Percentiles rank a stretch among this genome's conserved stretches.
These are phyloP conservation scores for Drosophila dives DNA, from an alignment of 2,888 invertebrate species.

Conservation along the genomic window DNA sequence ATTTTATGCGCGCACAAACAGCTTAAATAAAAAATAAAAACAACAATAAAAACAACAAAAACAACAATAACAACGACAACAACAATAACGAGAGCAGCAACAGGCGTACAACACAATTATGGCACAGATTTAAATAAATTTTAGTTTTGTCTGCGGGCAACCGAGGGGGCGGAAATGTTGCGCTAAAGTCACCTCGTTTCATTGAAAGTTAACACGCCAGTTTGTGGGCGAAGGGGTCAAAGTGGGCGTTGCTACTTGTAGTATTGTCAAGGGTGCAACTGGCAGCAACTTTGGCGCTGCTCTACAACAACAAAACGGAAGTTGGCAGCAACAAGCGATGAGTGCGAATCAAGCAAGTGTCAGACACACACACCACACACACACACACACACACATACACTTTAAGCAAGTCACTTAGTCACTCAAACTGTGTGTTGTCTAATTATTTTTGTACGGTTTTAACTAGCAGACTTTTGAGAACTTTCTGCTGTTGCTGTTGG, in stretches of 20 bases:
- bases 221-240: conserved; percentile 14
- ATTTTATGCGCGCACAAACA: conserved; percentile 66
- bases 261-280: conserved; percentile 72
- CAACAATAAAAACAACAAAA: conserved; percentile 14
- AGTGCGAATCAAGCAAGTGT: conserved; percentile 50
- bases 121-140: conserved; percentile 76
- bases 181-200: conserved; percentile 46
- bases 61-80: conserved; percentile 10
- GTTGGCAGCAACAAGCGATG: conserved; percentile 47
- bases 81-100: conserved; percentile 40
- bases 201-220: conserved; percentile 70
- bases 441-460: conserved; percentile 52
- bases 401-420: conserved; percentile 55
- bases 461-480: conserved; percentile 37
- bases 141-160: conserved; percentile 39
- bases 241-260: conserved; percentile 13
- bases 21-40: background rate
- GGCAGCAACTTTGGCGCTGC: conserved; percentile 54
- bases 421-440: conserved; percentile 50
- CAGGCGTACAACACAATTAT: conserved; percentile 73
- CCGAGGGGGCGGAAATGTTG: conserved; percentile 23
- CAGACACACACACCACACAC: conserved; percentile 44
- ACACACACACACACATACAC: conserved; percentile 19
- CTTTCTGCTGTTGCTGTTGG: conserved; percentile 25
- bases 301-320: conserved; percentile 54